Conservation (phyloP, 2,113 vertebrate genomes). For the Peromyscus polionotus region DNA sequence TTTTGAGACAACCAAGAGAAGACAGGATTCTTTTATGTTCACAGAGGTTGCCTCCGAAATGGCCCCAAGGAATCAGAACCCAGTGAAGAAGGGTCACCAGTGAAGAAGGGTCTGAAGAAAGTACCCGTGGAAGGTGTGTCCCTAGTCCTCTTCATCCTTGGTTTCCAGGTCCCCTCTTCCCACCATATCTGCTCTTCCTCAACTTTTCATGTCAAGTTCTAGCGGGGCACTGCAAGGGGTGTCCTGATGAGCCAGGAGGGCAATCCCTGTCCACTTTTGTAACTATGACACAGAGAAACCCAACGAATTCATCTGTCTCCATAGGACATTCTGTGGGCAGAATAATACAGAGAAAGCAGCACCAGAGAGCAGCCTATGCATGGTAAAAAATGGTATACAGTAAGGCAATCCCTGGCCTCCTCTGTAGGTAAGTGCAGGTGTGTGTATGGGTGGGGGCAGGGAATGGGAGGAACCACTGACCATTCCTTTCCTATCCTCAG, state of each 20-base stretch:
- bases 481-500: not conserved
- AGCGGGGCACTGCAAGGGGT: not conserved
- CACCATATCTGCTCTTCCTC: not conserved
- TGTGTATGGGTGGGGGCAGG: not conserved
- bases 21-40: not conserved
- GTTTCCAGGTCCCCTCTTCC: not conserved
- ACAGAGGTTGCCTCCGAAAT: not conserved
- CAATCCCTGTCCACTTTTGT: not conserved
- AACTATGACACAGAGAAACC: not conserved
- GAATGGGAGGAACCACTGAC: not conserved
- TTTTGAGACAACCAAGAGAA: not conserved
- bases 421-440: not conserved
- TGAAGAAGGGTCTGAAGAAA: not conserved
- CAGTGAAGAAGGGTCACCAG: not conserved
- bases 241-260: not conserved
- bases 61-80: not conserved
- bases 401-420: not conserved
- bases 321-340: not conserved
- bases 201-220: not conserved
- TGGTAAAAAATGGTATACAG: not conserved
- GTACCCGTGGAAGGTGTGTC: not conserved
- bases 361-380: not conserved
- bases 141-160: fast-evolving
- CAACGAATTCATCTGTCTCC: not conserved
- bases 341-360: not conserved